A percentile compares a stretch with the other conserved stretches of the same genome.
Conservation (phyloP, 2,888 invertebrate genomes). For the Melipona bicolor region DNA sequence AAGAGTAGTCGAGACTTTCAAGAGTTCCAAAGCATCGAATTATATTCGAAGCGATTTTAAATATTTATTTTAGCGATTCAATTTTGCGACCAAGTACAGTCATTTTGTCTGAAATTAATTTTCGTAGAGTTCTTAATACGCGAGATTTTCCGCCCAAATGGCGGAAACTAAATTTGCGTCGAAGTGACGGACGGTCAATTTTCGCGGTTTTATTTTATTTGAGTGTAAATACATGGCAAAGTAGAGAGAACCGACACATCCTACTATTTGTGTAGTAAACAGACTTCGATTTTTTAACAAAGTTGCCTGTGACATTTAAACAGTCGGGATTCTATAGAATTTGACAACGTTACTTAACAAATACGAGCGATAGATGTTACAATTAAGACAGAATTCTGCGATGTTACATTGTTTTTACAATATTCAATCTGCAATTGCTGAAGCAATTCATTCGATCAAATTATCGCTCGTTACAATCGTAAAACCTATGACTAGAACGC, state of each 20-base stretch:
- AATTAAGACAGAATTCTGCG: background rate
- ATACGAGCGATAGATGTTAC: background rate
- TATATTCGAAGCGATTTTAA: too few relatives aligned
- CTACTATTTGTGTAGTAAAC: background rate
- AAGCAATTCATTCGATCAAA: background rate
- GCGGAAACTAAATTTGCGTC: background rate
- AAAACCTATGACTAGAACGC: background rate
- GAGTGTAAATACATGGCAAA: too few relatives aligned
- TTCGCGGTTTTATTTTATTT: background rate
- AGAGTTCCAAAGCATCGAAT: too few relatives aligned
- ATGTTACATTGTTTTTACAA: background rate
- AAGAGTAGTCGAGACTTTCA: too few relatives aligned
- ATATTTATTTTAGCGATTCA: too few relatives aligned
- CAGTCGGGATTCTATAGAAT: background rate
- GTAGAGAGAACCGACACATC: background rate
- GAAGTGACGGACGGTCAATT: background rate
- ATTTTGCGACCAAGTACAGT: too few relatives aligned
- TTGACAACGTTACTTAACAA: background rate
- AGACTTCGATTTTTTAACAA: background rate
- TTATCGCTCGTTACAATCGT: background rate
- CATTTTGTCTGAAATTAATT: too few relatives aligned
- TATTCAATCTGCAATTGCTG: background rate
- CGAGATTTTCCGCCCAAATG: background rate
- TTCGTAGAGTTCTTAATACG: too few relatives aligned
- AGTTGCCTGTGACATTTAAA: background rate